Conservation (phyloP, 2,888 invertebrate genomes). For the Drosophila ustulata region DNA sequence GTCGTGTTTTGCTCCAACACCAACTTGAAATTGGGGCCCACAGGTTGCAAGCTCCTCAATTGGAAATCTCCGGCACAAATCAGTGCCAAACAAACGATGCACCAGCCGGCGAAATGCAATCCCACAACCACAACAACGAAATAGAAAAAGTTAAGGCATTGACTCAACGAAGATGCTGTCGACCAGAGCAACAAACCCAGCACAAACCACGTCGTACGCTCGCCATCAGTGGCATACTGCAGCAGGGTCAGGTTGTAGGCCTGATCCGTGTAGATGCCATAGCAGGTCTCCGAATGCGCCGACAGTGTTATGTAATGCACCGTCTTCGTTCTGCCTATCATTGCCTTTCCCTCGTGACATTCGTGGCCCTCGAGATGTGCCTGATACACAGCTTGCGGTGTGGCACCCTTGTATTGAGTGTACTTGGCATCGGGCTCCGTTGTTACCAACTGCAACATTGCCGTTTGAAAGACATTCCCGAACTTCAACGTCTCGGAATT, state of each 20-base stretch:
- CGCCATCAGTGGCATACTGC: conserved; percentile 16
- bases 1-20: conserved; percentile 19
- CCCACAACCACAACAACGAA: conserved; percentile 32
- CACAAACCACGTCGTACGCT: conserved; percentile 27
- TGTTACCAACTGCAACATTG: conserved; percentile 27
- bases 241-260: conserved; percentile 40
- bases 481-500: not conserved
- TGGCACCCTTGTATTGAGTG: conserved; percentile 43
- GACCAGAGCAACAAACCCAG: conserved; percentile 38
- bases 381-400: conserved; percentile 12
- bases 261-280: conserved; percentile 57
- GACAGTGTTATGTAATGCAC: conserved; percentile 31
- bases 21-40: conserved; percentile 26
- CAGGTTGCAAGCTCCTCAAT: conserved; percentile 5
- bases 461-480: conserved; percentile 47
- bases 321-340: not conserved
- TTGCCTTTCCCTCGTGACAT: conserved; percentile 32
- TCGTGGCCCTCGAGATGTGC: not conserved
- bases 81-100: conserved; percentile 1
- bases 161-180: not conserved
- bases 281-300: conserved; percentile 37
- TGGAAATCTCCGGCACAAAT: not conserved
- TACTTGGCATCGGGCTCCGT: not conserved
- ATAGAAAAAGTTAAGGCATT: not conserved
- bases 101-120: conserved; percentile 12